These are phyloP conservation scores for Ictidomys tridecemlineatus DNA, from an alignment of 2,113 vertebrate genomes.

Conservation along the genomic window DNA sequence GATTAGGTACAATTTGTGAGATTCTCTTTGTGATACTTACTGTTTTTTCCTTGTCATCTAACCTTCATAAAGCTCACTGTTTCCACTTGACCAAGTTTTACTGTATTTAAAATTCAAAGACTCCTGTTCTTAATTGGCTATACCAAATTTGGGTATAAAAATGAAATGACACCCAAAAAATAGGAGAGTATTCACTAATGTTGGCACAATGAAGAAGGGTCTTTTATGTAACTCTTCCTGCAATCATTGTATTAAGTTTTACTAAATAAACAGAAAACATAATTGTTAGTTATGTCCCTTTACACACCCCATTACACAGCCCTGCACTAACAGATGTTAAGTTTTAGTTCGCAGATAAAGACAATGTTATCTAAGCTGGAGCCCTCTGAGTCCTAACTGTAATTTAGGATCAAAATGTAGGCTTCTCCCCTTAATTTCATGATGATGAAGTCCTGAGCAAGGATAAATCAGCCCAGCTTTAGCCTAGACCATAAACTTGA, in stretches of 20 bases:
- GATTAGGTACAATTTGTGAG: not conserved
- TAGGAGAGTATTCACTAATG: not conserved
- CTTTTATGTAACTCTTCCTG: not conserved
- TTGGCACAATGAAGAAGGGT: not conserved
- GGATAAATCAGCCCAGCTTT: not conserved
- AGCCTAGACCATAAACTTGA: not conserved
- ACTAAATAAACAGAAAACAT: not conserved
- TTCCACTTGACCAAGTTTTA: not conserved
- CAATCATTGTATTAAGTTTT: not conserved
- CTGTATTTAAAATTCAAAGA: not conserved
- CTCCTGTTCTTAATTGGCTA: not conserved
- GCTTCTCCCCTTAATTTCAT: not conserved
- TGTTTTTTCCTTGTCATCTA: not conserved
- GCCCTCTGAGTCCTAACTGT: not conserved
- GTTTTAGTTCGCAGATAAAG: not conserved
- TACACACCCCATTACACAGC: not conserved
- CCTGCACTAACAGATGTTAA: not conserved
- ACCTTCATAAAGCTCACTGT: not conserved
- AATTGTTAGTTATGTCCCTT: not conserved
- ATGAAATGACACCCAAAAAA: not conserved
- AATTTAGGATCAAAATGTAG: not conserved
- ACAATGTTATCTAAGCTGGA: not conserved
- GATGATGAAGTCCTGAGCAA: not conserved
- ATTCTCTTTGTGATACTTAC: not conserved
- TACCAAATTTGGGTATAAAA: not conserved